These are phyloP conservation scores for Formica aserva DNA, from an alignment of 2,888 invertebrate species.

Conservation along the genomic window DNA sequence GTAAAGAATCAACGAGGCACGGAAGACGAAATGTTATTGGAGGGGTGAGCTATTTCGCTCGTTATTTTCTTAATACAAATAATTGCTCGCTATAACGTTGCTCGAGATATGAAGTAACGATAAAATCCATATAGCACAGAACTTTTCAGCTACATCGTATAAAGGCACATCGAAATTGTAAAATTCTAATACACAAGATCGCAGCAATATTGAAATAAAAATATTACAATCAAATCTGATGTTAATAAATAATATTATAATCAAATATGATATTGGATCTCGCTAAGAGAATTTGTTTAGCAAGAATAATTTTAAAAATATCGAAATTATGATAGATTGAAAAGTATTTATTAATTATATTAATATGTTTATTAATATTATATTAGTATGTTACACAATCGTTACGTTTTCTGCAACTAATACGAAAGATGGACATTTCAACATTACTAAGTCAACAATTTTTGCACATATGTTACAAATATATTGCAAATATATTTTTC, in stretches of 20 bases:
- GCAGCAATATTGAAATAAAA: background rate
- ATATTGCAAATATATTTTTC: background rate
- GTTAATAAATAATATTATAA: background rate
- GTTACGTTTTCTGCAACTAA: background rate
- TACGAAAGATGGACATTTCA: background rate
- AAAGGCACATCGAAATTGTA: background rate
- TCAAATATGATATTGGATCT: background rate
- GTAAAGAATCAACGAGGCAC: conserved; percentile 88
- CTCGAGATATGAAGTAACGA: background rate
- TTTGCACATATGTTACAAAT: background rate
- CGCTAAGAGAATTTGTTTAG: background rate
- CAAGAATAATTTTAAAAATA: background rate
- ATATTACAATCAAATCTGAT: conserved; percentile 1
- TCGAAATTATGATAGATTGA: background rate
- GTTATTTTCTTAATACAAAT: conserved; percentile 20
- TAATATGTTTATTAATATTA: too few species aligned
- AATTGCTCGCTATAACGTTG: background rate
- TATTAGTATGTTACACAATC: background rate
- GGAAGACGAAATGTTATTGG: conserved; percentile 79
- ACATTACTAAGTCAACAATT: background rate
- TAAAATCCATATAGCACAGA: background rate
- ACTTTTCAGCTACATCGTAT: background rate
- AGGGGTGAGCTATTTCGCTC: conserved; percentile 77
- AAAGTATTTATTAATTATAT: background rate
- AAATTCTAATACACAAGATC: background rate